Evolutionary conservation across 2,888 invertebrate genomes (phyloP), one percentile per base, ranked within the genome.

Genomic region (Portevinia maculata): DNA sequence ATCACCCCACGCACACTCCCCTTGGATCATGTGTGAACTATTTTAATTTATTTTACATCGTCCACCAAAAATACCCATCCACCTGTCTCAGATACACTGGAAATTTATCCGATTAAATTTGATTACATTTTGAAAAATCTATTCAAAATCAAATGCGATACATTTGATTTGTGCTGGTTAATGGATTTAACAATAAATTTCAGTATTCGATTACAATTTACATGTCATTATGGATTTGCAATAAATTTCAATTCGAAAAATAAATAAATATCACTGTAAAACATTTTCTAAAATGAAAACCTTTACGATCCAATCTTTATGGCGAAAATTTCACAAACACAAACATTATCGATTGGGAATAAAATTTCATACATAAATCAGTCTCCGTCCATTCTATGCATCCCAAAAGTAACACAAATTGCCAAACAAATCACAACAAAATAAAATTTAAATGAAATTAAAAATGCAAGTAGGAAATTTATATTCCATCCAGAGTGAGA

Each of bases 151-250:
- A 64, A 74, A 69, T 59, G 69, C 69, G n/a, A n/a, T n/a, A n/a
- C n/a, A n/a, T n/a, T n/a, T n/a, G n/a, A n/a, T n/a, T n/a, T n/a
- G n/a, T n/a, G n/a, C n/a, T n/a, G n/a, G n/a, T n/a, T n/a, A 39
- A 24, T 19, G 60, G 64, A 50, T 70, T 28, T 64, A 59, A 44
- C 44, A 52, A 19, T 30, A 62, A 55, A 62, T 39, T 24, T 30
- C 30, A n/a, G 28, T 52, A 62, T 79, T 50, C 55, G 69, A 79
- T 79, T 74, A 52, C 52, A 64, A 60, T 74, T 59, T 74, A 57
- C 74, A 79, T 79, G 39, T 57, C 55, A 79, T 79, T 75, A 79
- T 64, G 28, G 50, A 64, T 34, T 50, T 24, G n/a, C 52, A 64
- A 79, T 69, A 62, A 69, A 74, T 57, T 74, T 67, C 30, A 62